Conservation (phyloP, 2,888 invertebrate species). For the Cataglyphis cursor region DNA sequence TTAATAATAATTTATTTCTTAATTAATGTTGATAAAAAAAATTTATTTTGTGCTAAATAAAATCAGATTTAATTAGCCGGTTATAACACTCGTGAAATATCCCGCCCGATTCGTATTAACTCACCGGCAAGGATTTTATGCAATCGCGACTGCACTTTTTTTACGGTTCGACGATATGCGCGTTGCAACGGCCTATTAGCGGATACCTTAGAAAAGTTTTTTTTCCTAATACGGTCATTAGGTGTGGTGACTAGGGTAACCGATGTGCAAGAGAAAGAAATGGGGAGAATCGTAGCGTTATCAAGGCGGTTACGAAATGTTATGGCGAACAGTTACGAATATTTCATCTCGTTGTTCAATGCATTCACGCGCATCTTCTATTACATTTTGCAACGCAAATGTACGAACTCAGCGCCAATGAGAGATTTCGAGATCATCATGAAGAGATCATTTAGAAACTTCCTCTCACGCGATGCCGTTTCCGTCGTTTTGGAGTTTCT, state of each 20-base stretch:
- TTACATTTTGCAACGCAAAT: slow-evolving; percentile 70
- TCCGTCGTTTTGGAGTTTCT: slow-evolving; percentile 48
- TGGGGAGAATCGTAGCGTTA: slow-evolving; percentile 75
- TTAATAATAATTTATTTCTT: neutral
- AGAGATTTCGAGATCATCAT: slow-evolving; percentile 41
- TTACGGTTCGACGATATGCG: slow-evolving; percentile 59
- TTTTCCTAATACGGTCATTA: slow-evolving; percentile 82
- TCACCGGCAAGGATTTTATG: slow-evolving; percentile 51
- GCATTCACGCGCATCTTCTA: slow-evolving; percentile 67
- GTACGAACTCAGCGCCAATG: neutral
- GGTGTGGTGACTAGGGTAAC: slow-evolving; percentile 56
- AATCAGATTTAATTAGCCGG: slow-evolving; percentile 49
- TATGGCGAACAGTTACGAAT: slow-evolving; percentile 71
- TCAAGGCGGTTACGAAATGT: slow-evolving; percentile 84
- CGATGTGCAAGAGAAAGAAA: neutral
- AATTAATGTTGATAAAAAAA: neutral
- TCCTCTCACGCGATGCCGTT: slow-evolving; percentile 46
- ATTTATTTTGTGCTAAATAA: neutral
- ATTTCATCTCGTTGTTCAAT: slow-evolving; percentile 49
- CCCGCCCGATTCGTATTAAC: slow-evolving; percentile 64
- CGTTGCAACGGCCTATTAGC: slow-evolving; percentile 72
- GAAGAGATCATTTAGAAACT: slow-evolving; percentile 31
- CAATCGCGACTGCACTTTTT: slow-evolving; percentile 71
- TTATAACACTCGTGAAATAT: slow-evolving; percentile 76
- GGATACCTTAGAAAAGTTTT: slow-evolving; percentile 72